These are phyloP conservation scores for Pinctada fucata DNA, from an alignment of 2,888 invertebrate species.

Conservation along the genomic window DNA sequence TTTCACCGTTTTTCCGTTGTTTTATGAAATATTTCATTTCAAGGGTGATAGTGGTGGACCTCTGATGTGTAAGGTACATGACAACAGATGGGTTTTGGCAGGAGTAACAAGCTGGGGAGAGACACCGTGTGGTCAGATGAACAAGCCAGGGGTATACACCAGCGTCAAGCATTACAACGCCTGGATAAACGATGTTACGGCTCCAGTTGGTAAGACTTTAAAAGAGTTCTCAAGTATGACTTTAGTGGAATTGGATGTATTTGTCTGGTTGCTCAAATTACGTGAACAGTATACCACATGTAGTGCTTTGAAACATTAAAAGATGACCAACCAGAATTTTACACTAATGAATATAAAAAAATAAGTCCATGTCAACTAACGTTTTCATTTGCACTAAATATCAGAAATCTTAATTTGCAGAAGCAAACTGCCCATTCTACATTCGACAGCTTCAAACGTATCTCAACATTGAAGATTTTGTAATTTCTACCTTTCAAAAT, in stretches of 20 bases:
- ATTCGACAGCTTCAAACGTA: neutral
- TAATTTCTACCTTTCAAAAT: neutral
- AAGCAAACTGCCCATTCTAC: neutral
- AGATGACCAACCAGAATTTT: no score
- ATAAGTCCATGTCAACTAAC: neutral
- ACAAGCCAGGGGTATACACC: slow-evolving; percentile 72
- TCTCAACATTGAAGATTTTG: neutral
- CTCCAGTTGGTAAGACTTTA: slow-evolving; percentile 32
- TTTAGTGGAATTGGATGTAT: no score
- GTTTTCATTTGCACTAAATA: neutral
- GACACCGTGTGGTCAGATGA: slow-evolving; percentile 59
- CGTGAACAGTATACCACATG: neutral
- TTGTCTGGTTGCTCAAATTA: no score
- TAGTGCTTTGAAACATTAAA: neutral
- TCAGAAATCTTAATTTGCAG: no score
- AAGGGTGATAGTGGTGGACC: slow-evolving; percentile 75
- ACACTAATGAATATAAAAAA: no score
- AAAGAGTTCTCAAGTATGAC: neutral
- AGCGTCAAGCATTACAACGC: slow-evolving; percentile 57
- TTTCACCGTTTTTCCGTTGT: no score
- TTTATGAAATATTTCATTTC: neutral
- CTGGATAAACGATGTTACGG: slow-evolving; percentile 60
- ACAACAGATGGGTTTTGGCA: slow-evolving; percentile 60
- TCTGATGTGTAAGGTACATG: slow-evolving; percentile 61
- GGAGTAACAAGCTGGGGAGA: slow-evolving; percentile 74